These are phyloP conservation scores for Gavialis gangeticus DNA, from an alignment of 2,113 vertebrate genomes.

Conservation along the genomic window DNA sequence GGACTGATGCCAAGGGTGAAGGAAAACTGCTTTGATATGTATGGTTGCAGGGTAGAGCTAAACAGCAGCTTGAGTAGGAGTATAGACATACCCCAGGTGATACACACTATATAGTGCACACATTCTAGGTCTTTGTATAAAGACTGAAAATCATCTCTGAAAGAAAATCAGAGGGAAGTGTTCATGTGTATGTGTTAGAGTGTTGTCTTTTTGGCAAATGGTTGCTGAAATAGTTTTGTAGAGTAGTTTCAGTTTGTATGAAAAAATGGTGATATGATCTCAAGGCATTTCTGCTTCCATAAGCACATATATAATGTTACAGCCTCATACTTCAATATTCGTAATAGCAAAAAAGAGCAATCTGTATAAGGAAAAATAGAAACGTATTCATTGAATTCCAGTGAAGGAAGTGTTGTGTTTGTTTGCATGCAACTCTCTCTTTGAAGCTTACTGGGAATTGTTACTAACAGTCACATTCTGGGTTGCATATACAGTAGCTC, in stretches of 20 bases:
- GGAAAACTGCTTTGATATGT: no score
- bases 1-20: no score
- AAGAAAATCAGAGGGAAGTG: not conserved
- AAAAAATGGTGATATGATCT: not conserved
- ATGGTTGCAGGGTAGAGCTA: no score
- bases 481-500: not conserved
- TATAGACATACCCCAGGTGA: no score
- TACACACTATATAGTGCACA: no score
- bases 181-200: not conserved
- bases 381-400: not conserved
- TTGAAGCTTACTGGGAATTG: not conserved
- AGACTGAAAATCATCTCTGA: not conserved
- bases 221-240: not conserved
- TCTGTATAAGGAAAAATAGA: not conserved
- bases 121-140: no score
- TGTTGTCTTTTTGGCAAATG: not conserved
- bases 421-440: not conserved
- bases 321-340: not conserved
- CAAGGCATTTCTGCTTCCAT: no score
- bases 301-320: not conserved
- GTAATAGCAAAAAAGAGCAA: not conserved
- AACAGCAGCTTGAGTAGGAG: no score
- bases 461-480: not conserved
- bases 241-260: not conserved
- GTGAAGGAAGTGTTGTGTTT: not conserved